phyloP scores from a whole-genome alignment of 2,113 vertebrate genomes.

The Pseudopipra pipra region DNA sequence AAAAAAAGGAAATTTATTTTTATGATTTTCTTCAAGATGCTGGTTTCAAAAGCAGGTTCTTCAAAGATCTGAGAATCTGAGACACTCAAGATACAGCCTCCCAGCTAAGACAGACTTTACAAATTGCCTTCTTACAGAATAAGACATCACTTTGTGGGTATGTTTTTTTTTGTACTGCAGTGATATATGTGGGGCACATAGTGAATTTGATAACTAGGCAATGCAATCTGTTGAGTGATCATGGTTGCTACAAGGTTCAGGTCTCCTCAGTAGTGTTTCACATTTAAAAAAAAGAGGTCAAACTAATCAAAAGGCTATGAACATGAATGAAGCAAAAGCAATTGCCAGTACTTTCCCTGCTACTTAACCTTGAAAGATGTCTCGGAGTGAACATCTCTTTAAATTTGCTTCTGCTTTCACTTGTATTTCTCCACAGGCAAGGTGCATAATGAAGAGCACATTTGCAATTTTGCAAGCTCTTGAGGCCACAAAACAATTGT shows the following conservation, averaged over 20 bases:
- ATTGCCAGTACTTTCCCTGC: neutral
- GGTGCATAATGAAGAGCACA: neutral
- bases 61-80: neutral
- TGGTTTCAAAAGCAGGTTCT: neutral
- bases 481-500: neutral
- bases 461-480: constrained; percentile 17
- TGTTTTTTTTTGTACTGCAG: neutral
- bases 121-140: neutral
- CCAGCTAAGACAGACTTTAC: neutral
- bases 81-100: neutral
- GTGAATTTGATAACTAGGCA: neutral
- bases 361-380: neutral
- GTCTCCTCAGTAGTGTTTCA: neutral
- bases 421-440: neutral
- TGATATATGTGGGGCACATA: neutral
- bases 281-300: neutral
- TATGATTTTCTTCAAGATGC: neutral
- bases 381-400: neutral
- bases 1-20: neutral
- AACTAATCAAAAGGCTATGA: neutral
- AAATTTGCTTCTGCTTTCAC: neutral
- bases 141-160: neutral
- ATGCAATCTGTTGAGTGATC: neutral
- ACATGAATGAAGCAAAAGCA: neutral
- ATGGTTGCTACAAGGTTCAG: neutral